A percentile compares a stretch with the other conserved stretches of the same genome.
phyloP scores from a whole-genome alignment of 1,140 invertebrate species.

The Wiebesia pumilae region DNA sequence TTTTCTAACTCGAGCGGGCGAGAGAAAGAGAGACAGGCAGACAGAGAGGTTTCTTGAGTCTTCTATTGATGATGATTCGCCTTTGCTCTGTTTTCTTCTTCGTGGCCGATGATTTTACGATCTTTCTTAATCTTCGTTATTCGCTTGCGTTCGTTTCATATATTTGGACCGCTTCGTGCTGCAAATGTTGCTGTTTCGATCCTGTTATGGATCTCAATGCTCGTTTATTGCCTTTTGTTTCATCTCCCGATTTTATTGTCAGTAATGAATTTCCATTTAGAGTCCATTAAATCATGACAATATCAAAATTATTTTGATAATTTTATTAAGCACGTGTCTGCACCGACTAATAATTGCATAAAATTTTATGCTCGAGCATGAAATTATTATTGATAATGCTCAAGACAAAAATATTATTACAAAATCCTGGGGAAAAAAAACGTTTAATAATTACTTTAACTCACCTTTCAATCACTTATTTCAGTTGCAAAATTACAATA shows the following conservation, averaged over 20 bases:
- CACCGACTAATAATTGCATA: no score
- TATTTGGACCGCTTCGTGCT: not conserved
- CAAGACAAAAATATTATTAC: no score
- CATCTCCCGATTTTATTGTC: not conserved
- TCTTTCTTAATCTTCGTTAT: constrained; percentile 19
- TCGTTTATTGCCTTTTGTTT: constrained; percentile 15
- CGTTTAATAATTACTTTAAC: no score
- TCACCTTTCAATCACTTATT: no score
- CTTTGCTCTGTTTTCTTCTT: constrained; percentile 35
- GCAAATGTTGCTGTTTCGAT: constrained; percentile 11
- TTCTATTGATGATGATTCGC: constrained; percentile 18
- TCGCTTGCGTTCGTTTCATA: constrained; percentile 16
- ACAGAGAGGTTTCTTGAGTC: not conserved
- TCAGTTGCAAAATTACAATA: no score
- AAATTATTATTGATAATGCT: no score
- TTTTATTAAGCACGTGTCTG: not conserved
- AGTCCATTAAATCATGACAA: constrained; percentile 9
- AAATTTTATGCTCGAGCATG: no score
- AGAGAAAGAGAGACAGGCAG: not conserved
- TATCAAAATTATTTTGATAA: constrained; percentile 6
- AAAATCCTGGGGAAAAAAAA: no score
- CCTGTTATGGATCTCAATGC: not conserved
- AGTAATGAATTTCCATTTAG: constrained; percentile 7
- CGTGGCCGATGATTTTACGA: constrained; percentile 6
- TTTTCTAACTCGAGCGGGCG: not conserved